Evolutionary conservation across 2,888 invertebrate genomes (phyloP).

Genomic region (Drosophila vallismaia): DNA sequence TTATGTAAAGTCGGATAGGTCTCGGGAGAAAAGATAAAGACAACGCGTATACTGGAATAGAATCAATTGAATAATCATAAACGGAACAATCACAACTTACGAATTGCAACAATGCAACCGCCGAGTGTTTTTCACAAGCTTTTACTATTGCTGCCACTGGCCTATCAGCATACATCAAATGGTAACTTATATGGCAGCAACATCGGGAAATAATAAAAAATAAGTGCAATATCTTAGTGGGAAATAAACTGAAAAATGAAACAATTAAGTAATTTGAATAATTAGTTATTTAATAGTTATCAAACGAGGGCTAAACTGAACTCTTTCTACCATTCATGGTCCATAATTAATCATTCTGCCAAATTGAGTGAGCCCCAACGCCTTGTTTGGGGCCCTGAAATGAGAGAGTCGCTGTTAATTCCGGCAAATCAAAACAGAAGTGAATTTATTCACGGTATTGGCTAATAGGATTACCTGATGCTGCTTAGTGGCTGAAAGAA

Average conservation of each 20-base stretch:
- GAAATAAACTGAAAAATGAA: neutral
- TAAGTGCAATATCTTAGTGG: conserved; percentile 8
- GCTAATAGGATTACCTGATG: conserved; percentile 44
- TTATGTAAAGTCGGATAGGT: conserved; percentile 15
- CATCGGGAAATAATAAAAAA: conserved; percentile 7
- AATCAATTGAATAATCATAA: conserved; percentile 23
- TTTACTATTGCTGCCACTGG: conserved; percentile 60
- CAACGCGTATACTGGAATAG: conserved; percentile 8
- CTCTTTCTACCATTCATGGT: conserved; percentile 14
- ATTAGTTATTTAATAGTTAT: conserved; percentile 21
- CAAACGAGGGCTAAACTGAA: conserved; percentile 16
- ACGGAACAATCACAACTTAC: conserved; percentile 29
- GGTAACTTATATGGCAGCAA: conserved; percentile 42
- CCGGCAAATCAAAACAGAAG: conserved; percentile 34
- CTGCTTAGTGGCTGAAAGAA: conserved; percentile 31
- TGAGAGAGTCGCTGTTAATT: conserved; percentile 12
- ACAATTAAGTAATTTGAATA: conserved; percentile 8
- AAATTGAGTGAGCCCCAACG: conserved; percentile 11
- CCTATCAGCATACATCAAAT: conserved; percentile 48
- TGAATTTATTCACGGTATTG: conserved; percentile 33
- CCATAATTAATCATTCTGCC: conserved; percentile 42
- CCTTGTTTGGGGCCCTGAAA: conserved; percentile 26
- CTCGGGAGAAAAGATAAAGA: conserved; percentile 19
- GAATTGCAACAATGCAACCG: conserved; percentile 46
- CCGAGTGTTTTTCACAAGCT: conserved; percentile 55